Percentiles rank a stretch among this genome's conserved stretches.
These are phyloP conservation scores for Todiramphus chloris DNA, from an alignment of 2,113 vertebrate species.

Conservation along the genomic window DNA sequence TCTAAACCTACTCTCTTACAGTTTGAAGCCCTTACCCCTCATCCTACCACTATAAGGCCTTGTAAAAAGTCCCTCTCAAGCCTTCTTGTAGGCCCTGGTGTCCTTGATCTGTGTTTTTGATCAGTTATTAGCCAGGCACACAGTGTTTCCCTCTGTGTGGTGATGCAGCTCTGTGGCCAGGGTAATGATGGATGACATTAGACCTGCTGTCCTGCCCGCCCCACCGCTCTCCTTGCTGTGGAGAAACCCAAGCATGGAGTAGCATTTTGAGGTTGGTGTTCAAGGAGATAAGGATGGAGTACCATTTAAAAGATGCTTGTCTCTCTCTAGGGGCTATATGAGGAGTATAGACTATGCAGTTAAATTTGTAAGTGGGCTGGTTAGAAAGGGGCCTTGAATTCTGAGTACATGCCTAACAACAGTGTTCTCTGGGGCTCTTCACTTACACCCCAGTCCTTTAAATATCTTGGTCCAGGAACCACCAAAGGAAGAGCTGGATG, in stretches of 20 bases:
- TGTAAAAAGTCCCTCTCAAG: no score
- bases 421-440: not conserved
- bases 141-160: not conserved
- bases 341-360: not conserved
- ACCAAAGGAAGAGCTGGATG: not conserved
- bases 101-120: not conserved
- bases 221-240: not conserved
- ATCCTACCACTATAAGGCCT: no score
- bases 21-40: no score
- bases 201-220: not conserved
- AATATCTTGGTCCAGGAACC: not conserved
- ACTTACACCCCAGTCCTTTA: accelerated
- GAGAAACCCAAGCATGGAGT: not conserved
- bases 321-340: not conserved
- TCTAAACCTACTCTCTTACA: no score
- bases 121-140: not conserved
- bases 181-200: not conserved
- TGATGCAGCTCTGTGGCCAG: not conserved
- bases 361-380: not conserved
- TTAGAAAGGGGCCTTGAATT: not conserved
- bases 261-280: not conserved
- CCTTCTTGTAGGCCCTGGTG: not conserved
- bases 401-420: not conserved
- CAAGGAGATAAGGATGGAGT: not conserved
- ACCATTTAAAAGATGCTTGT: not conserved